Base-by-base conservation (phyloP, 2,797 vertebrate species). In the Tenualosa ilisha region DNA sequence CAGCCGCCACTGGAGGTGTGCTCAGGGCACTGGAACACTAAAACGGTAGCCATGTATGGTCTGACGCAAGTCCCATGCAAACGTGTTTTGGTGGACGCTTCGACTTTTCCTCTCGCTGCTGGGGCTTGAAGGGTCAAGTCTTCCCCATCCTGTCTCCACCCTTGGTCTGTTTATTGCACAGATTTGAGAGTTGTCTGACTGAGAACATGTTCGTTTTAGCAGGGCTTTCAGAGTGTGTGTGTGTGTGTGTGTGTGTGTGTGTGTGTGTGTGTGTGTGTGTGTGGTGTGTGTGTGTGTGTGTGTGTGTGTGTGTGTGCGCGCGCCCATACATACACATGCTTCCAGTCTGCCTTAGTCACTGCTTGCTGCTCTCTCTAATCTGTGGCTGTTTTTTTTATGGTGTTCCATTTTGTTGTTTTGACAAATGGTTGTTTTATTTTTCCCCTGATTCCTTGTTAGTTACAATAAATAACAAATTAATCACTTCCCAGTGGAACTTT, bases 11-110 rank as follows among this genome's bases (percentile, higher is more conserved):
- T 79, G 72, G 72, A 54, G n/a, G 43, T 31, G 40, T 4, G 40
- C 43, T 37, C 40, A 26, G 72, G 26, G 9, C 17, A 31, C 20
- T 40, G 82, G 79, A 86, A 88, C 82, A 86, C 92, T 91, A 92
- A 92, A 92, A 92, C 90, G 90, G 81, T 85, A 89, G 84, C 86
- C 89, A 51, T 88, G 89, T 82, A 20, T 86, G 90, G 72, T 79
- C 40, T 79, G 72, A 79, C 46, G 72, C 40, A 46, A 79, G 72
- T 79, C 72, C 72, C 40, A 5, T 79, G 72, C 72, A 79, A 79
- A 79, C 68, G 68, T 72, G 68, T 72, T 72, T 37, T 17, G 68
- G 68, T 72, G 68, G 26, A 65, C 26, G 65, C 40, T 79, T 79
- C 17, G 20, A 31, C 7, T 40, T 37, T 75, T 75, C 31, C 68